These are phyloP conservation scores for Nipponia nippon DNA, from an alignment of 2,113 vertebrate genomes.

Conservation along the genomic window DNA sequence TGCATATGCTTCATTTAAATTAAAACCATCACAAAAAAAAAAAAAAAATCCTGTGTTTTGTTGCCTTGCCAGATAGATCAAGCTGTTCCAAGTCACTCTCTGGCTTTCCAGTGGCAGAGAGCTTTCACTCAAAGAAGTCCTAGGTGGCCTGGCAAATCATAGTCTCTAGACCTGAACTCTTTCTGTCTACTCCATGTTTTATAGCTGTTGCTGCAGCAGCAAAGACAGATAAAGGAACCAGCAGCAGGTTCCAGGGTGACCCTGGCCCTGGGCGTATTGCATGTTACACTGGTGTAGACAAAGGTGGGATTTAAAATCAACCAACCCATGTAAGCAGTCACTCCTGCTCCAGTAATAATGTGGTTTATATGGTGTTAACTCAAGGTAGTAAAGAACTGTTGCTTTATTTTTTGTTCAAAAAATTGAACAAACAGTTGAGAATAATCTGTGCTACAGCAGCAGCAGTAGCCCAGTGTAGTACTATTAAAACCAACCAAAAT, in stretches of 20 bases:
- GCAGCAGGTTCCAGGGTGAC: neutral
- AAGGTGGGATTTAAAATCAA: neutral
- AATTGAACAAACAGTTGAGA: neutral
- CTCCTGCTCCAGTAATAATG: neutral
- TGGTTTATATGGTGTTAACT: neutral
- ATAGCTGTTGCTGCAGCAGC: neutral
- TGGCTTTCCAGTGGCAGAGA: neutral
- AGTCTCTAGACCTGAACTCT: neutral
- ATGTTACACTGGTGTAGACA: neutral
- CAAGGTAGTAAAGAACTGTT: neutral
- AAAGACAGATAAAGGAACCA: neutral
- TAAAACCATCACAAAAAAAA: neutral
- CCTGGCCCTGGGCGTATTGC: neutral
- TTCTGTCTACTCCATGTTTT: neutral
- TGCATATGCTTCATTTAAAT: constrained; percentile 1
- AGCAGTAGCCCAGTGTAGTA: neutral
- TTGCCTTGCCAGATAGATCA: neutral
- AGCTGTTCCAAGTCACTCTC: neutral
- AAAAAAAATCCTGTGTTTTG: neutral
- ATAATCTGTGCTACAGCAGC: neutral
- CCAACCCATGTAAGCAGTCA: neutral
- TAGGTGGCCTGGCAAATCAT: neutral
- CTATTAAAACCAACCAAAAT: neutral
- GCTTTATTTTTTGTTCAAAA: neutral
- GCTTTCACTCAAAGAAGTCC: neutral